Percentiles rank a stretch among this genome's conserved stretches.
These are phyloP conservation scores for Girardinus metallicus DNA, from an alignment of 2,797 vertebrate genomes.

Conservation along the genomic window DNA sequence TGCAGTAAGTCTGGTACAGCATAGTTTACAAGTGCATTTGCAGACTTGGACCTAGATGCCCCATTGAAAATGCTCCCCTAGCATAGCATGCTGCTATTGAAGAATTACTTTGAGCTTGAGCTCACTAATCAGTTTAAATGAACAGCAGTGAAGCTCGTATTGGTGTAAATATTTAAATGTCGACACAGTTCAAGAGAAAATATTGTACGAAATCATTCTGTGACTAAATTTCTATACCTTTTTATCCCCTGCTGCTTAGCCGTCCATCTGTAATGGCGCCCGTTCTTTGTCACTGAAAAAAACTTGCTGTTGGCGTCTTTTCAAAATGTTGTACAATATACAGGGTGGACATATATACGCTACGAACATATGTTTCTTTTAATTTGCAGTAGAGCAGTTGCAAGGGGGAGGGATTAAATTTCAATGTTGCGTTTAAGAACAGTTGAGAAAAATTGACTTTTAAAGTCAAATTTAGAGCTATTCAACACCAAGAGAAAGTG, in stretches of 20 bases:
- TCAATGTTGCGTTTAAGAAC: background rate
- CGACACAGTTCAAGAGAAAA: background rate
- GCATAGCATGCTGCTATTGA: background rate
- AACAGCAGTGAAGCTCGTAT: background rate
- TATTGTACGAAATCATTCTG: background rate
- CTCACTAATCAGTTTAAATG: background rate
- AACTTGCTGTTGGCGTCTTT: background rate
- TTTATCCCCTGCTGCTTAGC: background rate
- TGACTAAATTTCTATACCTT: background rate
- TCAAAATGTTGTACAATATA: background rate
- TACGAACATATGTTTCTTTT: background rate
- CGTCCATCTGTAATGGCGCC: background rate
- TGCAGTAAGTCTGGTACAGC: background rate
- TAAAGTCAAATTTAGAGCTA: background rate
- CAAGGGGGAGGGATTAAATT: background rate
- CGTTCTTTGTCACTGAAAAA: background rate
- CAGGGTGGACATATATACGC: background rate
- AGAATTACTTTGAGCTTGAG: background rate
- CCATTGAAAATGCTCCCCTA: background rate
- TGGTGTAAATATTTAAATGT: background rate
- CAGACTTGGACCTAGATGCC: background rate
- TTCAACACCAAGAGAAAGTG: background rate
- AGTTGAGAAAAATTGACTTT: background rate
- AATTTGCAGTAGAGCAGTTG: background rate
- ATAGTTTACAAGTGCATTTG: background rate